Percentiles rank a stretch among this genome's conserved stretches.
Evolutionary conservation across 2,888 invertebrate species (phyloP).

Genomic region (Stenodera caucasica): DNA sequence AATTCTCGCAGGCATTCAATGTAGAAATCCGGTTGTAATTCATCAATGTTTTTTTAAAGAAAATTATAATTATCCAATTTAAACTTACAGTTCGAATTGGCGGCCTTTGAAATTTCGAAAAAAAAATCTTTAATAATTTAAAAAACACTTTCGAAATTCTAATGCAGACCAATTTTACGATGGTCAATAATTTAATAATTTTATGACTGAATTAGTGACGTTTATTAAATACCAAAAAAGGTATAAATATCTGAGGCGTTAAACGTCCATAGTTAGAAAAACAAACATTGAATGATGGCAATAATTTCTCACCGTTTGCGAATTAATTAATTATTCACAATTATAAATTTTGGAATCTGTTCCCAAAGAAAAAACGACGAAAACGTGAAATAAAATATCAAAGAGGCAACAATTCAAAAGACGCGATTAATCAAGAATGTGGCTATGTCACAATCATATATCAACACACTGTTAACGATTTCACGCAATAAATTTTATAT

Average conservation of each 20-base stretch:
- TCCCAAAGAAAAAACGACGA: not conserved
- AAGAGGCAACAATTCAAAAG: not conserved
- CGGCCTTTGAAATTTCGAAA: not conserved
- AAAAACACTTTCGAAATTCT: too few relatives aligned
- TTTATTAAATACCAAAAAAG: too few relatives aligned
- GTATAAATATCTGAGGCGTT: too few relatives aligned
- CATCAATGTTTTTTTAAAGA: not conserved
- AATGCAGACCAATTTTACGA: too few relatives aligned
- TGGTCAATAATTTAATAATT: too few relatives aligned
- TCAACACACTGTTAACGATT: slow-evolving; percentile 35
- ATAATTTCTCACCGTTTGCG: too few relatives aligned
- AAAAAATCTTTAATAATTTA: not conserved
- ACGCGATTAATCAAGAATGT: not conserved
- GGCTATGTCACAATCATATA: slow-evolving; percentile 24
- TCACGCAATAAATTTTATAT: slow-evolving; percentile 34
- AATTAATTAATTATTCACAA: not conserved
- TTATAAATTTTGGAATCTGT: not conserved
- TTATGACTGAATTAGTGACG: too few relatives aligned
- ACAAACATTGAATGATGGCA: too few relatives aligned
- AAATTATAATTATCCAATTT: slow-evolving; percentile 5
- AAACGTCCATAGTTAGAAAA: too few relatives aligned
- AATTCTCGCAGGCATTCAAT: not conserved
- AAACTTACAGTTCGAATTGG: not conserved
- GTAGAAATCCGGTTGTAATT: not conserved
- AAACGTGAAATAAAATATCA: not conserved